A percentile compares a stretch with the other conserved stretches of the same genome.
Conservation (phyloP, 2,888 invertebrate species). For the Hypselothyrea guttata region DNA sequence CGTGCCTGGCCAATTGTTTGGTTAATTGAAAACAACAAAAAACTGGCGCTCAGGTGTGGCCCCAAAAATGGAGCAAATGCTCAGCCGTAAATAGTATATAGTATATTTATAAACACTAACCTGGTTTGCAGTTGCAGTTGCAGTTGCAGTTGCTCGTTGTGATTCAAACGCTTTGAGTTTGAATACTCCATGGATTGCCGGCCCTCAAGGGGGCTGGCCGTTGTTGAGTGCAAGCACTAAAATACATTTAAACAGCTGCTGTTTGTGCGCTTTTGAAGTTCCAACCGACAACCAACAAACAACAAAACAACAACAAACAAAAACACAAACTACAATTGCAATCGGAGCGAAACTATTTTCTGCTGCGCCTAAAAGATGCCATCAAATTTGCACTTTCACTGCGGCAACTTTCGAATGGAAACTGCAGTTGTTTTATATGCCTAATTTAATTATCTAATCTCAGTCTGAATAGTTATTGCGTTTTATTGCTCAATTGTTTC, state of each 20-base stretch:
- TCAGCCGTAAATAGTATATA: slow-evolving; percentile 9
- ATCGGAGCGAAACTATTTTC: slow-evolving; percentile 45
- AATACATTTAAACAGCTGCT: slow-evolving; percentile 82
- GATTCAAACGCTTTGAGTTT: slow-evolving; percentile 80
- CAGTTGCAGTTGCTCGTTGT: slow-evolving; percentile 38
- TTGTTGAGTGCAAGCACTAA: slow-evolving; percentile 79
- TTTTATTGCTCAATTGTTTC: slow-evolving; percentile 1
- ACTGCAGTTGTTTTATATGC: slow-evolving; percentile 8
- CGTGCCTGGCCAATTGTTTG: slow-evolving; percentile 61
- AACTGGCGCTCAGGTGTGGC: slow-evolving; percentile 64
- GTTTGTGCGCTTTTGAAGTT: slow-evolving; percentile 33
- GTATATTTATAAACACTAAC: slow-evolving; percentile 63
- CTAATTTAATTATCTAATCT: slow-evolving; percentile 7
- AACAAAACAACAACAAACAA: slow-evolving; percentile 16
- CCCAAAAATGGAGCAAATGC: slow-evolving; percentile 60
- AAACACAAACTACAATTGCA: slow-evolving; percentile 24
- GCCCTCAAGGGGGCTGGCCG: slow-evolving; percentile 83
- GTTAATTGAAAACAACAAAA: slow-evolving; percentile 57
- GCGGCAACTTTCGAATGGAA: slow-evolving; percentile 16
- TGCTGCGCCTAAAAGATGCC: slow-evolving; percentile 76
- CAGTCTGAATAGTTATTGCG: slow-evolving; percentile 1
- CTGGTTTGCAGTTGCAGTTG: slow-evolving; percentile 53
- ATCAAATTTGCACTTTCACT: slow-evolving; percentile 61
- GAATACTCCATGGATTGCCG: slow-evolving; percentile 83
- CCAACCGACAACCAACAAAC: slow-evolving; percentile 27